Percentiles rank a stretch among this genome's conserved stretches.
phyloP scores from a whole-genome alignment of 2,888 invertebrate genomes.

The Helicoverpa assulta region DNA sequence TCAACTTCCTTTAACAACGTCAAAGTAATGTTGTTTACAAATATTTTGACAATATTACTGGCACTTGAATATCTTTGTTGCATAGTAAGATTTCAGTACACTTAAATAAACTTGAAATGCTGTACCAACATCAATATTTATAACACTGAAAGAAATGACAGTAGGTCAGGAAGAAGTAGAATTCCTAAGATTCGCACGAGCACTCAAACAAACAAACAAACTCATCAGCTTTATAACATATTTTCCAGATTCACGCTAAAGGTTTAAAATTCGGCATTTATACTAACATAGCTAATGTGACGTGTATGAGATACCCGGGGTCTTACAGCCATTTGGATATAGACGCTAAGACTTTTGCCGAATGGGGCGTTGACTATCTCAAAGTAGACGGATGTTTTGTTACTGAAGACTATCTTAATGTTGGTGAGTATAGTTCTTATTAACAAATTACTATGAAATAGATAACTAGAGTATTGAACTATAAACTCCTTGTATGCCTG shows the following conservation, averaged over 20 bases:
- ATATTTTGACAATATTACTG: neutral
- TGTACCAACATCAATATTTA: too few relatives aligned
- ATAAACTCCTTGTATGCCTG: too few relatives aligned
- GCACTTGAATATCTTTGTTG: neutral
- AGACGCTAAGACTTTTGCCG: slow-evolving; percentile 94
- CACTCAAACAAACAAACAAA: too few relatives aligned
- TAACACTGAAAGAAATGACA: too few relatives aligned
- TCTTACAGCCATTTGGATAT: slow-evolving; percentile 90
- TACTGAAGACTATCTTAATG: slow-evolving; percentile 79
- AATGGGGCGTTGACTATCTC: slow-evolving; percentile 95
- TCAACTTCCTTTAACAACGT: neutral
- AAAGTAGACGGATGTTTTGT: slow-evolving; percentile 96
- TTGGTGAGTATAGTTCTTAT: slow-evolving; percentile 67
- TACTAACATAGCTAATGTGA: slow-evolving; percentile 93
- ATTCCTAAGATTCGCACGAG: too few relatives aligned
- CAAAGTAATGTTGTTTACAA: neutral
- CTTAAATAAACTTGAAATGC: too few relatives aligned
- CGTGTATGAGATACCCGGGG: slow-evolving; percentile 95
- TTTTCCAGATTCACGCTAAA: slow-evolving; percentile 91
- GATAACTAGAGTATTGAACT: too few relatives aligned
- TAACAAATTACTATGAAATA: too few relatives aligned
- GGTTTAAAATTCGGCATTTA: slow-evolving; percentile 96
- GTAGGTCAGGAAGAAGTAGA: too few relatives aligned
- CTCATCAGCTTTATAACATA: too few relatives aligned
- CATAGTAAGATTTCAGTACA: too few relatives aligned